phyloP scores from a whole-genome alignment of 2,888 invertebrate species.

The Drosophila neonasuta region DNA sequence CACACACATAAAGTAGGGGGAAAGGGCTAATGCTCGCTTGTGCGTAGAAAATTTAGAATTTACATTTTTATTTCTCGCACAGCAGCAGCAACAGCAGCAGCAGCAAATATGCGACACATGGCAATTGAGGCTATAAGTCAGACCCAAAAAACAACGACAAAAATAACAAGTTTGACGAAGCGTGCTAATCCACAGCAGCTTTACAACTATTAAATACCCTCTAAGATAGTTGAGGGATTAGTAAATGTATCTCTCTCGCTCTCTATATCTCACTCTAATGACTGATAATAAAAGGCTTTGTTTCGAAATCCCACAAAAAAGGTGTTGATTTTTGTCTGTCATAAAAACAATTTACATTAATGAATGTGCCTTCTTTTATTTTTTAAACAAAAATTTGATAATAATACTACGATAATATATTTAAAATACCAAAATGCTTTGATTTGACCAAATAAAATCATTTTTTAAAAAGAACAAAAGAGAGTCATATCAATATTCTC shows the following conservation, averaged over 20 bases:
- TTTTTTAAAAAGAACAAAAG: too few species aligned
- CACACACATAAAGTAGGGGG: slow-evolving; percentile 4
- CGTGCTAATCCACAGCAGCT: slow-evolving; percentile 1
- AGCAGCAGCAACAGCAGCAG: slow-evolving; percentile 43
- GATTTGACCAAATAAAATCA: too few species aligned
- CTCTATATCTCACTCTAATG: neutral
- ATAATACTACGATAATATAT: too few species aligned
- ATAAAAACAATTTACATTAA: neutral
- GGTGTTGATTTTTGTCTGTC: neutral
- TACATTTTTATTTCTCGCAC: slow-evolving; percentile 63
- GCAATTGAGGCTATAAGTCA: slow-evolving; percentile 53
- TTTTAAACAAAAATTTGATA: too few species aligned
- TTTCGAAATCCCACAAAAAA: neutral
- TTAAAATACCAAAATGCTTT: too few species aligned
- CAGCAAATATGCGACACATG: slow-evolving; percentile 68
- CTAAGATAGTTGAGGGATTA: slow-evolving; percentile 2
- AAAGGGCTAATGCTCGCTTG: slow-evolving; percentile 61
- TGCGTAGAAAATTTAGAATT: slow-evolving; percentile 71
- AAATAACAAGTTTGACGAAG: slow-evolving; percentile 8
- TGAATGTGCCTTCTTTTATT: neutral
- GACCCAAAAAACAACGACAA: slow-evolving; percentile 6
- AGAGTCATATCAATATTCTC: too few species aligned
- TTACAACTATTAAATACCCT: slow-evolving; percentile 28
- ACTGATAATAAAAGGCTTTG: neutral
- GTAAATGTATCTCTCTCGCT: neutral